These are phyloP conservation scores for Carlito syrichta DNA, from an alignment of 2,113 vertebrate genomes.

Conservation along the genomic window DNA sequence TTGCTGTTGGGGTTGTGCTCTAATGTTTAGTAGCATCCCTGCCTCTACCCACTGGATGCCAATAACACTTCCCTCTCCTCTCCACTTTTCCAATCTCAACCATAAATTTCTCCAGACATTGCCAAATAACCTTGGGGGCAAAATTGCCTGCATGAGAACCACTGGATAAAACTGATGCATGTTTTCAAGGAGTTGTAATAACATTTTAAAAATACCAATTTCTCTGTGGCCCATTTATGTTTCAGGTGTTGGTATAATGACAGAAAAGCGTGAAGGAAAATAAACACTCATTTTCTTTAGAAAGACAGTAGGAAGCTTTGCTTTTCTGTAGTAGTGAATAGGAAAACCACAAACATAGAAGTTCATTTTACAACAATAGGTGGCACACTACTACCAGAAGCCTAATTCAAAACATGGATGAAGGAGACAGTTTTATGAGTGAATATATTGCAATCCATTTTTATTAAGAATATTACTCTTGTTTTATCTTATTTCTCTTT, in stretches of 20 bases:
- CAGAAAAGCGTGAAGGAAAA: conserved; percentile 23
- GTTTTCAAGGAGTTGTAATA: not conserved
- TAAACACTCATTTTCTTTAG: not conserved
- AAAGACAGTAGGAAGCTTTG: not conserved
- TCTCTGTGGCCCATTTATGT: not conserved
- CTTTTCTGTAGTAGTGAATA: not conserved
- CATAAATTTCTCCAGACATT: not conserved
- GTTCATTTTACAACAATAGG: conserved; percentile 34
- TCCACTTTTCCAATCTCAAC: not conserved
- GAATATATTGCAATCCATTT: not conserved
- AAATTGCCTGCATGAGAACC: not conserved
- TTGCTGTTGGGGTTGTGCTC: not conserved
- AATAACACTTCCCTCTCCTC: not conserved
- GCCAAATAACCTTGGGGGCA: not conserved
- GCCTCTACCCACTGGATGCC: not conserved
- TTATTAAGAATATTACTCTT: not conserved
- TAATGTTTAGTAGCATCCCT: not conserved
- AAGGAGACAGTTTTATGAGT: conserved; percentile 23
- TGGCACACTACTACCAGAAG: conserved; percentile 25
- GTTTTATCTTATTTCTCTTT: not conserved
- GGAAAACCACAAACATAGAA: not conserved
- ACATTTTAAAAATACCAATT: not conserved
- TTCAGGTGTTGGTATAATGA: not conserved
- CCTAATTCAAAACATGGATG: not conserved
- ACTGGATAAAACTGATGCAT: not conserved